Conservation (phyloP, 2,113 vertebrate species). For the Opisthocomus hoazin region DNA sequence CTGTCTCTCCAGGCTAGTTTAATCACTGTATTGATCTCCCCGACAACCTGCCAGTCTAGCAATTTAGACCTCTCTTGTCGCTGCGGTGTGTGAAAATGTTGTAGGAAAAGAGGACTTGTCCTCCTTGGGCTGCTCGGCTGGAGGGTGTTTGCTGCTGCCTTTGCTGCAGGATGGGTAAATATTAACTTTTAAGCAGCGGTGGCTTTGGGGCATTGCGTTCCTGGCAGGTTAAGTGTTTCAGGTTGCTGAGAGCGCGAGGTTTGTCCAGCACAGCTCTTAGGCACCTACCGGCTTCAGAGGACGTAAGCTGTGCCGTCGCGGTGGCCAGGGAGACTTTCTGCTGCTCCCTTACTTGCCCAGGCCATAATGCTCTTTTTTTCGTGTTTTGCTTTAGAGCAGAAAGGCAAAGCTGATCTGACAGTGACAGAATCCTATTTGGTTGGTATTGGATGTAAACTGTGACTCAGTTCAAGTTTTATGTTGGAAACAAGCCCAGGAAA, state of each 20-base stretch:
- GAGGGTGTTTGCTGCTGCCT: background rate
- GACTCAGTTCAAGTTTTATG: background rate
- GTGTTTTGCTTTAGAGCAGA: background rate
- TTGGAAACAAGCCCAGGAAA: constrained; percentile 49
- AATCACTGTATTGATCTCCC: background rate
- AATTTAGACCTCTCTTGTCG: background rate
- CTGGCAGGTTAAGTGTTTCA: background rate
- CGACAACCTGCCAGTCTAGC: background rate
- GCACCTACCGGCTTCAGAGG: background rate
- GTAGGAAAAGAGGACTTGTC: background rate
- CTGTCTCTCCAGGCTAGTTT: background rate
- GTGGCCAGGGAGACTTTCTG: background rate
- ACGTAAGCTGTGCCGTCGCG: fast-evolving
- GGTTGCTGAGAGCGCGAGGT: background rate
- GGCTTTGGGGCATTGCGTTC: background rate
- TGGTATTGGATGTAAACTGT: constrained; percentile 6
- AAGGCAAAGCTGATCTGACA: constrained; percentile 12
- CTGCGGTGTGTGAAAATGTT: background rate
- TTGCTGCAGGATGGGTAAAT: background rate
- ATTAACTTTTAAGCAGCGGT: background rate
- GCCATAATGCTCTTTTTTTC: background rate
- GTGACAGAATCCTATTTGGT: background rate
- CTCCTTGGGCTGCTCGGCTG: background rate
- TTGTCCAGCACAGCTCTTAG: background rate
- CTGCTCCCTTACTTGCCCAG: background rate